Evolutionary conservation across 2,888 invertebrate genomes (phyloP), one percentile per base, ranked within the genome.

Genomic region (Helicoverpa assulta): DNA sequence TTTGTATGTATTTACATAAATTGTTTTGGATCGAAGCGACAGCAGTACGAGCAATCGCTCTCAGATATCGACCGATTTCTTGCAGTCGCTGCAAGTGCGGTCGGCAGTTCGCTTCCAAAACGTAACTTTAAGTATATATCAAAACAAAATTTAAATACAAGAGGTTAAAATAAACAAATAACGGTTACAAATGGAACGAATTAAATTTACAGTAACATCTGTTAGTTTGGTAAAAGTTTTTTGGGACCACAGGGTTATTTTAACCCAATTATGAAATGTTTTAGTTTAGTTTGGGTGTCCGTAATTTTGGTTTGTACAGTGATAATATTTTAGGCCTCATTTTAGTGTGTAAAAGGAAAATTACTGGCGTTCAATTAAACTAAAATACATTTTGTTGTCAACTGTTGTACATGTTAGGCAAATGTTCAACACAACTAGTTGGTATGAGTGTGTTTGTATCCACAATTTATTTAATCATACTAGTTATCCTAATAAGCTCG

Each of bases 191-290:
- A 77, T 78, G 68, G 56, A 63, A 73, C 72, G 53, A 81, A 73
- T 81, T 75, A 65, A 74, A 76, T 70, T 65, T 50, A 33, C 57
- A 57, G 66, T 57, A 78, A 78, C 73, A 75, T 70, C 70, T 79
- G 77, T 73, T 77, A 40, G 43, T 8, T 40, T 21, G 29, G 57
- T 51, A 14, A 76, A 82, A 78, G 67, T 78, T 78, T 80, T 77
- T 72, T 55, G 59, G 67, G n/a, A 56, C 68, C 51, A 54, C 61
- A 21, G 40, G 43, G 53, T 61, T 54, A 58, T 81, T 63, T 43
- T 67, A 81, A 69, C 59, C 59, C 59, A 81, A 81, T 81, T 76
- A 76, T 51, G 47, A 67, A 73, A 72, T 73, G 47, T 77, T 77
- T 52, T 58, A 59, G 65, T 76, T 59, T 80, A 76, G 80, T 80